Evolutionary conservation across 1,140 invertebrate species (phyloP).

Genomic region (Nasonia vitripennis): DNA sequence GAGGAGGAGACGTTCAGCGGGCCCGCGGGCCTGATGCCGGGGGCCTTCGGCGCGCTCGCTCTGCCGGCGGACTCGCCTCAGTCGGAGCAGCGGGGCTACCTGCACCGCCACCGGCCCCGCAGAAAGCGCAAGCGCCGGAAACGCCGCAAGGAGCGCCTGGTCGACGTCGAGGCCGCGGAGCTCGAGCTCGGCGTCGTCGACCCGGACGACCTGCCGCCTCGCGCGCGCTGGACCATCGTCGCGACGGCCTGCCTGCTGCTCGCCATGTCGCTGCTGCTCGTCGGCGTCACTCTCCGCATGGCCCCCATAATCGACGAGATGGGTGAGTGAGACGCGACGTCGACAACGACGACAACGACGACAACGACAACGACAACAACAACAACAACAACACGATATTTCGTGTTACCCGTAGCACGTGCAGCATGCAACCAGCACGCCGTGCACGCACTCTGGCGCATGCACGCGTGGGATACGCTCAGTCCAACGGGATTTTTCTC

Average conservation of each 20-base stretch:
- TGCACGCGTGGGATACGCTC: too few species aligned
- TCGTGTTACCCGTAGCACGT: not conserved
- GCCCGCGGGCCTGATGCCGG: constrained; percentile 1
- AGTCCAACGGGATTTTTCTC: constrained; percentile 10
- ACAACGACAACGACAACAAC: too few species aligned
- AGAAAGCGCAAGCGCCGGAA: constrained; percentile 63
- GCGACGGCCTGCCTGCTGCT: constrained; percentile 89
- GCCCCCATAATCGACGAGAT: constrained; percentile 94
- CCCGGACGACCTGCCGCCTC: constrained; percentile 85
- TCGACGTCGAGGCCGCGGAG: constrained; percentile 53
- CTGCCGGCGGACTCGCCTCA: not conserved
- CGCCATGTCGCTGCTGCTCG: constrained; percentile 89
- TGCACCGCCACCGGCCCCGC: constrained; percentile 66
- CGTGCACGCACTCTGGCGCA: too few species aligned
- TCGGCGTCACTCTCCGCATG: constrained; percentile 92
- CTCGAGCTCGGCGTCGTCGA: constrained; percentile 70
- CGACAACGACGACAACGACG: too few species aligned
- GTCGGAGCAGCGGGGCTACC: constrained; percentile 49
- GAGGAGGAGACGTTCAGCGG: constrained; percentile 69
- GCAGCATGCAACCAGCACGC: too few species aligned
- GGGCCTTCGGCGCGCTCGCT: not conserved
- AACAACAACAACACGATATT: too few species aligned
- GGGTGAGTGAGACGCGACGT: constrained; percentile 80
- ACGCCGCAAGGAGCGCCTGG: constrained; percentile 45
- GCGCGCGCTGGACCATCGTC: constrained; percentile 91